A percentile compares a stretch with the other conserved stretches of the same genome.
These are phyloP conservation scores for Hirtodrosophila cameraria DNA, from an alignment of 2,888 invertebrate genomes.

Conservation along the genomic window DNA sequence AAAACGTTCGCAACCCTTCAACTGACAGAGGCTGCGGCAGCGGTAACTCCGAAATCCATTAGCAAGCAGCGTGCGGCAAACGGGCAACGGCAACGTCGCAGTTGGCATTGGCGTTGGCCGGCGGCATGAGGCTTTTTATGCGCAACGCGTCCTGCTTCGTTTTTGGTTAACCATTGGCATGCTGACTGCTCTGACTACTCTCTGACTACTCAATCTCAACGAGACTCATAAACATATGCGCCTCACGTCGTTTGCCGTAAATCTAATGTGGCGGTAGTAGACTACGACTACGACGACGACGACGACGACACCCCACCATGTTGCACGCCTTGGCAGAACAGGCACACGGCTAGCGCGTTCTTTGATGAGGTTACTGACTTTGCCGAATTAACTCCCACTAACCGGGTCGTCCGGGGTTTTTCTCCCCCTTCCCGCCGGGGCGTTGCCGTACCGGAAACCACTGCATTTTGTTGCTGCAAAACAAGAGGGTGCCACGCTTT, in stretches of 20 bases:
- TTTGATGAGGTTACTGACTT: constrained; percentile 80
- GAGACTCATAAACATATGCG: constrained; percentile 83
- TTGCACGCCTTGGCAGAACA: constrained; percentile 20
- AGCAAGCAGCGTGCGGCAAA: constrained; percentile 73
- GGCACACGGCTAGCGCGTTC: constrained; percentile 64
- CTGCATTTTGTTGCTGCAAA: constrained; percentile 79
- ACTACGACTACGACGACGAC: constrained; percentile 54
- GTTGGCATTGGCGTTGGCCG: constrained; percentile 11
- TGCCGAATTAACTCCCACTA: constrained; percentile 77
- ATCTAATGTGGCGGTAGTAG: constrained; percentile 79
- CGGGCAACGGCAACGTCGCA: constrained; percentile 23
- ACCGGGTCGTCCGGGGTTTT: constrained; percentile 4
- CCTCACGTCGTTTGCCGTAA: constrained; percentile 83
- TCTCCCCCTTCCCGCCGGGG: constrained; percentile 36
- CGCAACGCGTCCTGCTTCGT: constrained; percentile 75
- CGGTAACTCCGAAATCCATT: constrained; percentile 72
- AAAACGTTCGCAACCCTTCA: constrained; percentile 71
- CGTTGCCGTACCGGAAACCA: constrained; percentile 80
- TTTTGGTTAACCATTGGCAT: constrained; percentile 82
- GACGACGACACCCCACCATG: constrained; percentile 71
- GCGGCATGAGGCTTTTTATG: constrained; percentile 77
- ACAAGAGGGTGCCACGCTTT: constrained; percentile 82
- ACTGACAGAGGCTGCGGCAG: constrained; percentile 39
- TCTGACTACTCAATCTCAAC: constrained; percentile 73
- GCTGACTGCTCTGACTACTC: constrained; percentile 45